Evolutionary conservation across 2,797 vertebrate genomes (phyloP).

Genomic region (Salmo trutta): DNA sequence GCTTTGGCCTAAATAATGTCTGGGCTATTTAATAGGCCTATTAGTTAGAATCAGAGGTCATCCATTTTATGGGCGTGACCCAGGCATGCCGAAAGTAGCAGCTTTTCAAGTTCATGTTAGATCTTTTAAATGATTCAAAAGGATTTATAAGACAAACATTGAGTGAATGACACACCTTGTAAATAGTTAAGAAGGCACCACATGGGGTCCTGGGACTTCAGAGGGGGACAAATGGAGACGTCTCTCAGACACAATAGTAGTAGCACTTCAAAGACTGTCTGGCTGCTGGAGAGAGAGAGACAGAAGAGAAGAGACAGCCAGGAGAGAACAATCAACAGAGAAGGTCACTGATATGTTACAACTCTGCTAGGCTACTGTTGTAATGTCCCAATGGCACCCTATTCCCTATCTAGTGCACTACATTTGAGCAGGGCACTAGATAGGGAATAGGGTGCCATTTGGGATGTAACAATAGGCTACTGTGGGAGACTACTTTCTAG

Average conservation of each 20-base stretch:
- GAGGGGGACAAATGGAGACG: conserved; percentile 9
- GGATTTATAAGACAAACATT: neutral
- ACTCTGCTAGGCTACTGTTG: neutral
- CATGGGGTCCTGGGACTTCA: conserved; percentile 18
- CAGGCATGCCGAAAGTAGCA: neutral
- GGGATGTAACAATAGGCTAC: neutral
- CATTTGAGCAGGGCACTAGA: neutral
- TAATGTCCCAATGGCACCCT: neutral
- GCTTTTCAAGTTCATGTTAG: conserved; percentile 1
- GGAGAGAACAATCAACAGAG: neutral
- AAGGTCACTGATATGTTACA: neutral
- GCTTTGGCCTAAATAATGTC: no score
- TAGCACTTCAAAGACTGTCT: neutral
- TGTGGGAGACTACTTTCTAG: no score
- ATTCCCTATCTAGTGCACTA: neutral
- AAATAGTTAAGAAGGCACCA: neutral
- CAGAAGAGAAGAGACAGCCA: neutral
- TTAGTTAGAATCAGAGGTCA: neutral
- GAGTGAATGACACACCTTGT: conserved; percentile 6
- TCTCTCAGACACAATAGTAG: conserved; percentile 10
- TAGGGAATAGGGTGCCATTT: neutral
- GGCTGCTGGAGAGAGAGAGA: neutral
- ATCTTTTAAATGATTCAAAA: neutral
- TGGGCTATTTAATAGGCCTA: no score
- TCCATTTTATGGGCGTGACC: neutral